Base-by-base conservation (phyloP, 1,140 invertebrate species). In the Reticulitermes speratus region DNA sequence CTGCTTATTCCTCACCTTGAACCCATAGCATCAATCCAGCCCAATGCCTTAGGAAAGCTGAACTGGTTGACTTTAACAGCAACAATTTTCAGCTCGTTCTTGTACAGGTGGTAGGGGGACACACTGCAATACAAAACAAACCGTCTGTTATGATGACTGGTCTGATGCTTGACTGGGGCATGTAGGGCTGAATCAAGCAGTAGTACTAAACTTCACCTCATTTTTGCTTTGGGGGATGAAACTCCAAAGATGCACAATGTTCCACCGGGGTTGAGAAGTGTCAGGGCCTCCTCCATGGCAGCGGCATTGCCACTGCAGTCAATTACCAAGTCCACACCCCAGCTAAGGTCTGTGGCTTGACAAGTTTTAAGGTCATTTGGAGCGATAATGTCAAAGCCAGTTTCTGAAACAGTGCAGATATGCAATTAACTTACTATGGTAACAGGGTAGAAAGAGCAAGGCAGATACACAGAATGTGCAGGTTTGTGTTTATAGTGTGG, bases 41-140 rank as follows among this genome's bases (percentile, higher is more conserved):
- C 91, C 9, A 95, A 88, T 2, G 94, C 93, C 88, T 94, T 95
- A 0, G 92, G 92, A 88, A 95, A 95, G 25, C 92, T 92, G 88
- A 93, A 95, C 0, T 94, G 95, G 89, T 96, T 95, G 82, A 95
- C 93, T 86, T 93, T 93, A 0, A 94, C 93, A 3, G 94, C 94
- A 55, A 94, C 89, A 23, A 96, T 91, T 7, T 92, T 93, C 44
- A 95, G 86, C 90, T 95, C 95, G 87, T 94, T 95, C 88, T 92
- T 91, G 88, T 93, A 95, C 32, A 96, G 91, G 52, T 93, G 88
- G 88, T 91, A 94, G 3, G 93, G 93, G 55, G 93, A 92, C 11
- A 94, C 87, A 85, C 94, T 96, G 90, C 82, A 84, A 87, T 48
- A 87, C 12, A 52, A 85, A 86, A 44, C 75, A 38, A 21, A 0